These are phyloP conservation scores for Blera fallax DNA, from an alignment of 2,888 invertebrate species.

Conservation along the genomic window DNA sequence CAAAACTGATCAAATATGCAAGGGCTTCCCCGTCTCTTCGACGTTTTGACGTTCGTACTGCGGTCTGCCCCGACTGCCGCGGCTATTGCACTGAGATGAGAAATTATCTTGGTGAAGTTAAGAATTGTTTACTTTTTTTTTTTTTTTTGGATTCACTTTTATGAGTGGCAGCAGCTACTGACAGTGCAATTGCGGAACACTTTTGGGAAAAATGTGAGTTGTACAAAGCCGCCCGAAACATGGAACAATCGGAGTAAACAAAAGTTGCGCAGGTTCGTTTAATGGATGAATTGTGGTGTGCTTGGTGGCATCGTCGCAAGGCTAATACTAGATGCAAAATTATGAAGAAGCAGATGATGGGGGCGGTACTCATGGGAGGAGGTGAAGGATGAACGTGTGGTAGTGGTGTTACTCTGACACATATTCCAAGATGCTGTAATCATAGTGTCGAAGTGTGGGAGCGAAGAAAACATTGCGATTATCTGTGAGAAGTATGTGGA, in stretches of 20 bases:
- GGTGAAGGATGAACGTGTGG: background rate
- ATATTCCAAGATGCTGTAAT: conserved; percentile 66
- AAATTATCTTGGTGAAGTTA: conserved; percentile 53
- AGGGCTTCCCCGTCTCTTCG: conserved; percentile 66
- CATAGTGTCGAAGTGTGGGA: background rate
- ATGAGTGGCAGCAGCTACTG: conserved; percentile 44
- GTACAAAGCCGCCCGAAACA: background rate
- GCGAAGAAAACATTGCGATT: background rate
- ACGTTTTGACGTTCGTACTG: conserved; percentile 36
- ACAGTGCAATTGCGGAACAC: conserved; percentile 59
- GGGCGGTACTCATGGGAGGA: background rate
- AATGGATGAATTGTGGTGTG: conserved; percentile 43
- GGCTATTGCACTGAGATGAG: conserved; percentile 38
- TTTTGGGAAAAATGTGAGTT: conserved; percentile 46
- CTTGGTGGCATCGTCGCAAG: conserved; percentile 39
- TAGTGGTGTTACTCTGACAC: conserved; percentile 43
- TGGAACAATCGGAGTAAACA: conserved; percentile 65
- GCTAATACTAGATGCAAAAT: conserved; percentile 37
- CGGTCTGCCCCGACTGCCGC: background rate
- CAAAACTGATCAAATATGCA: conserved; percentile 72
- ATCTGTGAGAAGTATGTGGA: background rate
- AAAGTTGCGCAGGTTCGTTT: conserved; percentile 60
- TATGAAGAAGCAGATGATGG: background rate
- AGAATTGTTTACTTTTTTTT: conserved; percentile 43
- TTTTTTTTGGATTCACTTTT: conserved; percentile 46